These are phyloP conservation scores for Brachirus orientalis DNA, from an alignment of 2,113 vertebrate species.

Conservation along the genomic window DNA sequence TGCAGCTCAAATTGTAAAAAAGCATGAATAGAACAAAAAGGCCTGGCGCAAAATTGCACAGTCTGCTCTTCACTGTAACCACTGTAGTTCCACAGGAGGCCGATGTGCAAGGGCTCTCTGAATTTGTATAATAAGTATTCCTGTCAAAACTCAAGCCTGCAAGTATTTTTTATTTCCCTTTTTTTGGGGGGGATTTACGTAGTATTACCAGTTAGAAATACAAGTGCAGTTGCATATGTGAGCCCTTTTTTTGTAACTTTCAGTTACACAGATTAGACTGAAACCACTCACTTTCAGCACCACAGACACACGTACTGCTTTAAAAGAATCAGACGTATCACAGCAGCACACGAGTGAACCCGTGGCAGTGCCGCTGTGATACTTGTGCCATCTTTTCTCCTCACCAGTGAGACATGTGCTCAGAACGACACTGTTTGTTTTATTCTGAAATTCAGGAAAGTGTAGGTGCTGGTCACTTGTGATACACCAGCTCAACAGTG, in stretches of 20 bases:
- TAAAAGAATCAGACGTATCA: constrained; percentile 57
- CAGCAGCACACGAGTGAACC: too few species aligned
- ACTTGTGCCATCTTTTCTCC: constrained; percentile 19
- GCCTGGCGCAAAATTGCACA: constrained; percentile 43
- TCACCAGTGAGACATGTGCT: constrained; percentile 16
- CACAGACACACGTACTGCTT: constrained; percentile 22
- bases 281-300: neutral
- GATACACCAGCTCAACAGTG: neutral
- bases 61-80: constrained; percentile 45
- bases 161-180: too few species aligned
- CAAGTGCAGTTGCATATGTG: neutral
- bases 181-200: neutral
- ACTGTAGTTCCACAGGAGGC: constrained; percentile 38
- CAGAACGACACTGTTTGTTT: too few species aligned
- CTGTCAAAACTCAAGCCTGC: neutral
- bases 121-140: neutral
- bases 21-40: constrained; percentile 52
- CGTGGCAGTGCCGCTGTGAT: constrained; percentile 31
- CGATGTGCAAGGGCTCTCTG: constrained; percentile 13
- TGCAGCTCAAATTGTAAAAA: constrained; percentile 48
- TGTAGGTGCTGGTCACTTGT: constrained; percentile 9
- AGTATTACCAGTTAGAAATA: neutral
- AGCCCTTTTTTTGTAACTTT: too few species aligned
- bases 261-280: too few species aligned
- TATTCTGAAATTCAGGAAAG: constrained; percentile 17